Evolutionary conservation across 2,888 invertebrate species (phyloP).

Genomic region (Stramonita haemastoma): DNA sequence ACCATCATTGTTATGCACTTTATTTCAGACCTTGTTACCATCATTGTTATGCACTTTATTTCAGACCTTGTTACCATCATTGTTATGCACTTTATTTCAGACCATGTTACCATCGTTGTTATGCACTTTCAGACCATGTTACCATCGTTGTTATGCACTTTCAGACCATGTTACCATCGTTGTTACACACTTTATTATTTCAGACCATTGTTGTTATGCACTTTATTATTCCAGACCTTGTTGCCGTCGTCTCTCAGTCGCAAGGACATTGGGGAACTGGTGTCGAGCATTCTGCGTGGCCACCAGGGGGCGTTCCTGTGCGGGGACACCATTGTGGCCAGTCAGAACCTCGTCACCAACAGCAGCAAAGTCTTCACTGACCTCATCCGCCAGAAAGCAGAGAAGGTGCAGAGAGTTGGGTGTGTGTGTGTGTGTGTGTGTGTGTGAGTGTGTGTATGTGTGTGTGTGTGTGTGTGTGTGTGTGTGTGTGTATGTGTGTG

Average conservation of each 20-base stretch:
- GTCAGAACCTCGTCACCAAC: conserved; percentile 84
- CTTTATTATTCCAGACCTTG: conserved; percentile 82
- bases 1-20: too few relatives aligned
- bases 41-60: too few relatives aligned
- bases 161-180: too few relatives aligned
- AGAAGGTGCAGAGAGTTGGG: conserved; percentile 66
- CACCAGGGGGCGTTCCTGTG: conserved; percentile 81
- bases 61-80: conserved; percentile 89
- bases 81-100: too few relatives aligned
- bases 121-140: conserved; percentile 84
- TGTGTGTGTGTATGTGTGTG: too few relatives aligned
- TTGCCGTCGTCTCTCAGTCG: conserved; percentile 89
- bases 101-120: conserved; percentile 87
- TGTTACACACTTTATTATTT: too few relatives aligned
- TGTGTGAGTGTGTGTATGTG: too few relatives aligned
- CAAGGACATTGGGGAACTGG: conserved; percentile 86
- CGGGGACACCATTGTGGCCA: conserved; percentile 80
- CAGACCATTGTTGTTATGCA: too few relatives aligned
- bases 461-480: too few relatives aligned
- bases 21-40: conserved; percentile 85
- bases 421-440: too few relatives aligned
- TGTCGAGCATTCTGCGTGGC: conserved; percentile 81
- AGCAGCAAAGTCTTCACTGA: conserved; percentile 84
- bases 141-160: too few relatives aligned
- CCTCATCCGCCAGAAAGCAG: conserved; percentile 82